phyloP scores from a whole-genome alignment of 2,797 vertebrate genomes.

The Syncerus caffer region DNA sequence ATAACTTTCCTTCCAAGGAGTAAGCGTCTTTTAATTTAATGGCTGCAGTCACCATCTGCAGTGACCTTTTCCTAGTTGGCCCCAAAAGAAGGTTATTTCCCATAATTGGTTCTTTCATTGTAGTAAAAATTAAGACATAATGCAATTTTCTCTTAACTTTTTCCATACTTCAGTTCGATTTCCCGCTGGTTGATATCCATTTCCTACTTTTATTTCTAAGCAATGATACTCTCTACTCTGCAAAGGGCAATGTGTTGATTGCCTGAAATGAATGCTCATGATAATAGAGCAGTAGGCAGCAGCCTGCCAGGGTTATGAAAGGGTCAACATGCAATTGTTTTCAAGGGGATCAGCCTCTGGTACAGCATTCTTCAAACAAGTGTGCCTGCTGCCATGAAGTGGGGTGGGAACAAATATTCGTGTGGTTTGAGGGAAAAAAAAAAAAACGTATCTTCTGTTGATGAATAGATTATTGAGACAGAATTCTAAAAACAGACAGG shows the following conservation, averaged over 20 bases:
- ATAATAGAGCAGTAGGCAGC: neutral
- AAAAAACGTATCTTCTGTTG: neutral
- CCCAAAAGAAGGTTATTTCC: neutral
- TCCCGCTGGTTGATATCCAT: neutral
- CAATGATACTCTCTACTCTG: neutral
- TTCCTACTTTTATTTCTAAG: neutral
- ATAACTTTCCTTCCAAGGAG: no score
- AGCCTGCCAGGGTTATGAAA: neutral
- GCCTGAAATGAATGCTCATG: neutral
- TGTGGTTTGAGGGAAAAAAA: neutral
- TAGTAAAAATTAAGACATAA: constrained; percentile 12
- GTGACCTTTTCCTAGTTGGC: neutral
- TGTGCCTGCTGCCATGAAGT: no score
- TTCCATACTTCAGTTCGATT: neutral
- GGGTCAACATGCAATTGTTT: neutral
- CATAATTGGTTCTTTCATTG: neutral
- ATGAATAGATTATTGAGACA: neutral
- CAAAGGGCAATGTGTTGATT: neutral
- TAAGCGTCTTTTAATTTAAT: no score
- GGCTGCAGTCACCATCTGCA: no score
- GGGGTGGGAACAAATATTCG: neutral
- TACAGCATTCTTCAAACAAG: neutral
- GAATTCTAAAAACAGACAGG: neutral
- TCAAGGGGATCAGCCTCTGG: neutral
- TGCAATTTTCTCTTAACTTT: constrained; percentile 13